Evolutionary conservation across 1,140 invertebrate genomes (phyloP), one percentile per base, ranked within the genome.

Genomic region (Drosophila burlai): DNA sequence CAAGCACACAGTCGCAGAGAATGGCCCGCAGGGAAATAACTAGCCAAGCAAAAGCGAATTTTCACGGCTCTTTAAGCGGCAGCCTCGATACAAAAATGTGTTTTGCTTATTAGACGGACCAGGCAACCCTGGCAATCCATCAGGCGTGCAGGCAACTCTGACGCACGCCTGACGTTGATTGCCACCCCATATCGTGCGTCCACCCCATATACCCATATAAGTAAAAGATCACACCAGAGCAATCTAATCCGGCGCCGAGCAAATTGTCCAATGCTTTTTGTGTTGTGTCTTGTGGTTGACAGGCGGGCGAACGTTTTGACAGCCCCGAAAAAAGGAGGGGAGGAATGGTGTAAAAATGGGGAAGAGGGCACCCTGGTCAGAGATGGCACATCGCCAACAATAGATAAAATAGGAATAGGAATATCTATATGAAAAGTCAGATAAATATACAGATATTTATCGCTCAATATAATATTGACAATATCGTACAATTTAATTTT

Each of bases 111-210:
- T 84, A 85, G 63, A 57, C 21, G 42, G 45, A 9, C 50, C 67
- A 60, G 63, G 81, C 62, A 65, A 67, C 62, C 66, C 61, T 64
- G 50, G 63, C 66, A 54, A 69, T 76, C 71, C 71, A 73, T 87
- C 83, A 83, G 40, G 29, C 64, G 65, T 50, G 59, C 65, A 62
- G 59, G 59, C 63, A 63, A 62, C 66, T 46, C 67, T 82, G 80
- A 79, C 68, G 46, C n/a, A 49, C 26, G 49, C 42, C 59, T 69
- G 80, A 83, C 75, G 71, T 86, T 87, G 83, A 86, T 87, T 87
- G 71, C 65, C 34, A 66, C 52, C 57, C 52, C 47, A 43, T 38
- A 55, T 55, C 52, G 29, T 54, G 50, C 29, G 29, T 29, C 63
- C 29, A 24, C 18, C 18, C 47, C 16, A 13, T 10, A n/a, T 18